phyloP scores from a whole-genome alignment of 1,140 invertebrate species.

The Antheraea mylitta region DNA sequence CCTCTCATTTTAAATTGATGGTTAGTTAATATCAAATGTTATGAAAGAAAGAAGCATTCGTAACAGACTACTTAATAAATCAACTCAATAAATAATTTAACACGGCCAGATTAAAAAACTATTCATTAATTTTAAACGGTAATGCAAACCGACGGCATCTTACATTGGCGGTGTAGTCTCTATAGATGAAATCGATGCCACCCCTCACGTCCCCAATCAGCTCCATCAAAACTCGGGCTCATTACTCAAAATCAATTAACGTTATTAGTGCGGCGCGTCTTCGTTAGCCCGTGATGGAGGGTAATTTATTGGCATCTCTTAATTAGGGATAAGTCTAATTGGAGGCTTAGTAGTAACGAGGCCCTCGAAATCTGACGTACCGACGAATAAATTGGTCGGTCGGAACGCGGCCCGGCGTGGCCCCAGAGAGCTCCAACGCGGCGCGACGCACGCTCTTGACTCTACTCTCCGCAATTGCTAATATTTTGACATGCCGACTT shows the following conservation, averaged over 20 bases:
- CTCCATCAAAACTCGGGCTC: constrained; percentile 75
- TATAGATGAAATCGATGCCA: constrained; percentile 45
- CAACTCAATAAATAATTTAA: constrained; percentile 57
- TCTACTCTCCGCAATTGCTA: constrained; percentile 43
- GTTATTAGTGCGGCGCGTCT: constrained; percentile 76
- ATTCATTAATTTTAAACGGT: background rate
- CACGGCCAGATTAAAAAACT: constrained; percentile 16
- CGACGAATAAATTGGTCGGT: constrained; percentile 73
- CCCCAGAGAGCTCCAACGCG: too few species aligned
- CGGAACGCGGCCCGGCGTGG: constrained; percentile 43
- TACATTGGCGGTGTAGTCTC: constrained; percentile 24
- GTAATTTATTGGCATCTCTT: constrained; percentile 81
- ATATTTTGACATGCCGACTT: constrained; percentile 64
- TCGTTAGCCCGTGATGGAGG: constrained; percentile 79
- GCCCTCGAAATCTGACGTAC: constrained; percentile 77
- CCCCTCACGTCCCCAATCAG: constrained; percentile 56
- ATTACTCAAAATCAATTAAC: constrained; percentile 79
- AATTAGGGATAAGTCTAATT: constrained; percentile 81
- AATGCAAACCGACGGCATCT: background rate
- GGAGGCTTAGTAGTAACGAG: constrained; percentile 79
- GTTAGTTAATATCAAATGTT: background rate
- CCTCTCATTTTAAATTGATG: background rate
- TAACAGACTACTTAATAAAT: constrained; percentile 24
- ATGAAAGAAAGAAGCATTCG: constrained; percentile 29
- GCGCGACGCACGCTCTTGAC: constrained; percentile 50